phyloP scores from a whole-genome alignment of 2,888 invertebrate species.

The Pristionchus arcanus region DNA sequence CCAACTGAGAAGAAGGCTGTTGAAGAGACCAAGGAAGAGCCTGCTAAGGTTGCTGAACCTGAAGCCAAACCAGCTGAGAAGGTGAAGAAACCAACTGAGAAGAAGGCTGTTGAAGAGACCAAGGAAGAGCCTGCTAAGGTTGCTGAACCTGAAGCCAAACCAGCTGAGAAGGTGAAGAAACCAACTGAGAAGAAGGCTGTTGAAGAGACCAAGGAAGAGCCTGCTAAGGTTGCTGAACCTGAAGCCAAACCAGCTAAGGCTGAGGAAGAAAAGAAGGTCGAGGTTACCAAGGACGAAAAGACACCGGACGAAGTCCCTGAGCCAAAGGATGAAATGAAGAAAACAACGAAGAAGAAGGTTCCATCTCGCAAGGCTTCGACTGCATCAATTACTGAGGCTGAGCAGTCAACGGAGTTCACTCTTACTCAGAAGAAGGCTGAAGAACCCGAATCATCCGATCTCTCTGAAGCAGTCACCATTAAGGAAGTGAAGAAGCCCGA shows the following conservation, averaged over 20 bases:
- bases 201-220: neutral
- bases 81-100: constrained; percentile 35
- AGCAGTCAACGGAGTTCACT: constrained; percentile 33
- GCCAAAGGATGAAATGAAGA: constrained; percentile 30
- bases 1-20: constrained; percentile 21
- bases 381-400: neutral
- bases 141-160: constrained; percentile 3
- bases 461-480: neutral
- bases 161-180: too few relatives aligned
- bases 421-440: constrained; percentile 7
- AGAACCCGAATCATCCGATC: constrained; percentile 4
- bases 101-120: too few relatives aligned
- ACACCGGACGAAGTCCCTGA: neutral
- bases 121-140: too few relatives aligned
- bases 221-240: neutral
- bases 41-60: constrained; percentile 55
- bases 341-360: constrained; percentile 44
- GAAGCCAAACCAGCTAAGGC: constrained; percentile 37
- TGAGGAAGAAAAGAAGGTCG: neutral
- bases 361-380: neutral
- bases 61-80: too few relatives aligned
- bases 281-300: constrained; percentile 31
- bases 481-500: constrained; percentile 54
- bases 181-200: constrained; percentile 6
- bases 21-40: constrained; percentile 45